Evolutionary conservation across 2,888 invertebrate genomes (phyloP), one percentile per base, ranked within the genome.

Genomic region (Cetonia aurata): DNA sequence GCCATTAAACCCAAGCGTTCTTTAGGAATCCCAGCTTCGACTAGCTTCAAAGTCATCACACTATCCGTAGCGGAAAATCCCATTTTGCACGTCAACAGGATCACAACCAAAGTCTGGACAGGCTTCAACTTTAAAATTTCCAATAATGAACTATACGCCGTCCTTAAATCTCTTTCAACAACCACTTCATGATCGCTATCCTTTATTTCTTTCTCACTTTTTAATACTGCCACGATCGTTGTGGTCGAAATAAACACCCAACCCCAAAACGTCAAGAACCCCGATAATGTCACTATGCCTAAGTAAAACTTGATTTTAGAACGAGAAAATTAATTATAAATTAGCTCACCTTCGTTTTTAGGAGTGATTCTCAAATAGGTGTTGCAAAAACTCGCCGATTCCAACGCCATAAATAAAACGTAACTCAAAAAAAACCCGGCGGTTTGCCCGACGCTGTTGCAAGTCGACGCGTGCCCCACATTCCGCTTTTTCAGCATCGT

Each of bases 381-480:
- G 84, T 99, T 99, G 83, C 98, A 98, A 86, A 99, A 99, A 78
- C 95, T 94, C 33, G 95, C 89, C 0, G 99, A 99, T 85, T 99
- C 99, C 68, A 99, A 85, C 0, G 98, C 96, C 83, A 99, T 90
- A 83, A 99, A 99, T 10, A 98, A 87, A 0, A 98, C 96, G 85
- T 98, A 98, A 72, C 99, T 98, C 1, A 99, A 87, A 82, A 99
- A 98, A 84, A 94, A 98, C 0, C 99, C 99, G 44, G 97, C 95
- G 0, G 98, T 99, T 86, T 99, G 99, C 2, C 99, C 99, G 0
- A 99, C 96, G 77, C 96, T 95, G 82, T 99, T 99, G 82, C 99
- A 99, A 0, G 99, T 99, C 1, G 99, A 99, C 0, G 99, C 99
- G 86, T 99, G 97, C 1, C 96, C 97, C 3, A 99, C 97, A 86